Base-by-base conservation (phyloP, 2,113 vertebrate genomes). In the Callospermophilus lateralis region DNA sequence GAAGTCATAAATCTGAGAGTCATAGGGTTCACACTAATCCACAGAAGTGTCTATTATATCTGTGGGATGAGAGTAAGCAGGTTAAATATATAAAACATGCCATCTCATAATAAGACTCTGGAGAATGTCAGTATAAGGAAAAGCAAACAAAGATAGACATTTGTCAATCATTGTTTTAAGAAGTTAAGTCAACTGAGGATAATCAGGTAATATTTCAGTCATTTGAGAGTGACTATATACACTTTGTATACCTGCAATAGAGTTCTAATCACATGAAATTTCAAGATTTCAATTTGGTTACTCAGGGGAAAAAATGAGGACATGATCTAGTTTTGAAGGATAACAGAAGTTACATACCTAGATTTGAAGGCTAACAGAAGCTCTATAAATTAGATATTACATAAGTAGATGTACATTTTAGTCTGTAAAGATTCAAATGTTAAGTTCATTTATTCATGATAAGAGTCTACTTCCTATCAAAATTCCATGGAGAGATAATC, bases 401-500 rank as follows among this genome's bases (percentile, higher is more conserved):
- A 8, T 85, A 53, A 20, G 53, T 68, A 22, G 37, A 76, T 94
- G 4, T 1, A 0, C 6, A 88, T 53, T 87, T 93, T 88, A 12
- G 48, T 85, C 16, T 6, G 51, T 76, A 87, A 89, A 48, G 13
- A 24, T 34, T 80, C 39, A 90, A 53, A 13, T 84, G 58, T 88
- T 73, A 55, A 51, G 19, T 85, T 90, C 76, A 81, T 97, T 97
- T 96, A 83, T 68, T 87, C 32, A 26, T 90, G 19, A 78, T 13
- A 32, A 55, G 20, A 92, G 20, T 85, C 45, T 42, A 53, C n/a
- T 96, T 97, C 39, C 48, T 83, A 74, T 84, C 72, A 89, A 95
- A 96, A 95, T 94, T 73, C 39, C 45, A 34, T 48, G 58, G 92
- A 5, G 77, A 77, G 88, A 97, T 91, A 94, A 89, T 93, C 90